These are phyloP conservation scores for Carettochelys insculpta DNA, from an alignment of 2,113 vertebrate genomes.

Conservation along the genomic window DNA sequence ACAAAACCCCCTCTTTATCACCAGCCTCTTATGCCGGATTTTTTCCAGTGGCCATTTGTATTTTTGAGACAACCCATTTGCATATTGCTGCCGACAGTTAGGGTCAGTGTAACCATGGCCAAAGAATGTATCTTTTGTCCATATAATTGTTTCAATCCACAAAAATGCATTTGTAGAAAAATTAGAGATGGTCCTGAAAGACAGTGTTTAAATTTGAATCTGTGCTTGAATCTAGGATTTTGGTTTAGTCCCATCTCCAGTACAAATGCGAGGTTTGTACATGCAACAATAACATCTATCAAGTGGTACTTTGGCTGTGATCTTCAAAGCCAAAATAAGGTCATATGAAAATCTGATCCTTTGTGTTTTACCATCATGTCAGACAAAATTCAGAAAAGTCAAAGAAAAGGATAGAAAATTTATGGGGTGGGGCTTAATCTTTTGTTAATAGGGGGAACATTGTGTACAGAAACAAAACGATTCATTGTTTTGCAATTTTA, in stretches of 20 bases:
- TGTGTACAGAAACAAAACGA: slow-evolving; percentile 3
- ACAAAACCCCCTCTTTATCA: no score
- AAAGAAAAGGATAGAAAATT: not conserved
- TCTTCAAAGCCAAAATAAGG: not conserved
- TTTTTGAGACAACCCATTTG: no score
- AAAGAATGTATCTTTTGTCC: slow-evolving; percentile 51
- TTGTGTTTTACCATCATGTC: not conserved
- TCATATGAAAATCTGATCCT: not conserved
- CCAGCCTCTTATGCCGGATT: no score
- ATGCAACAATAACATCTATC: not conserved
- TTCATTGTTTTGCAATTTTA: slow-evolving; percentile 4
- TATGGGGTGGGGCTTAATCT: not conserved
- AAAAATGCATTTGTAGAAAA: slow-evolving; percentile 14
- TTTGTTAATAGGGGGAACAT: not conserved
- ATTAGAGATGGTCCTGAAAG: slow-evolving; percentile 51
- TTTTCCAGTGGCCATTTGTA: no score
- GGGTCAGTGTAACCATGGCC: no score
- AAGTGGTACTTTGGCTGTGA: not conserved
- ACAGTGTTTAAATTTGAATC: slow-evolving; percentile 37
- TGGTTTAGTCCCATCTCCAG: not conserved
- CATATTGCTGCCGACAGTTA: no score
- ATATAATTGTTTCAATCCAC: slow-evolving; percentile 41
- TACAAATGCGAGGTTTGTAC: not conserved
- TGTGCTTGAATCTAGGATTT: not conserved
- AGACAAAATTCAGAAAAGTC: slow-evolving; percentile 9